A percentile compares a stretch with the other conserved stretches of the same genome.
These are phyloP conservation scores for Myotis daubentonii DNA, from an alignment of 2,797 vertebrate species.

Conservation along the genomic window DNA sequence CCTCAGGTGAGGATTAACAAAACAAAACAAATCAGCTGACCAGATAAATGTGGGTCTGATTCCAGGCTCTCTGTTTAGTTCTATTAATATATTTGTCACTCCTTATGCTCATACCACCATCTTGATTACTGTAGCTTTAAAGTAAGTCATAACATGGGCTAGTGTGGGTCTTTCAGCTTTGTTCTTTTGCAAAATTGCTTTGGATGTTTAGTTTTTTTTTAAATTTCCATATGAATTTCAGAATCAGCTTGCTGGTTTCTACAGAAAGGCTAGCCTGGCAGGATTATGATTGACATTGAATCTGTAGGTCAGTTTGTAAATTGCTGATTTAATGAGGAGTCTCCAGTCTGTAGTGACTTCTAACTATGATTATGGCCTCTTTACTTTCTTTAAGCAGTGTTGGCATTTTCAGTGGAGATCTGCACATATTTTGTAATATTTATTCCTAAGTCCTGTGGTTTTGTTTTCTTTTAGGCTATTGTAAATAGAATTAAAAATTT, in stretches of 20 bases:
- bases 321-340: neutral
- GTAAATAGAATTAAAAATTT: neutral
- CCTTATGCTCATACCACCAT: accelerated
- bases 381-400: neutral
- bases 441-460: neutral
- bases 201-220: neutral
- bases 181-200: neutral
- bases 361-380: neutral
- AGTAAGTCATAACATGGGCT: no score
- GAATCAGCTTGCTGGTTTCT: neutral
- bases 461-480: neutral
- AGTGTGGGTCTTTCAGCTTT: neutral
- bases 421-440: neutral
- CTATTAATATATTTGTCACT: neutral
- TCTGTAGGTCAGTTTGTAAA: neutral
- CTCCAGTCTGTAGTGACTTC: accelerated
- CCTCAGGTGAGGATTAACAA: no score
- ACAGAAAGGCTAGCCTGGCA: neutral
- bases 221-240: neutral
- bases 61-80: neutral
- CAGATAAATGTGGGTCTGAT: neutral
- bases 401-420: neutral
- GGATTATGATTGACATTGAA: neutral
- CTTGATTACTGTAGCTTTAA: neutral
- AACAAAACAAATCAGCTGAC: no score